A percentile compares a stretch with the other conserved stretches of the same genome.
Evolutionary conservation across 2,113 vertebrate species (phyloP).

Genomic region (Felis catus): F.catus_Fca126_mat1.0 CM031420.1:34323001-34323500

Average conservation of each 20-base stretch:
- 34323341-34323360: background rate
- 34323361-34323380: background rate
- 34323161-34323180: background rate
- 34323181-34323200: background rate
- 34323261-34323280: background rate
- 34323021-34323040: background rate
- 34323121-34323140: background rate
- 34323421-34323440: background rate
- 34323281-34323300: background rate
- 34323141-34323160: conserved; percentile 1
- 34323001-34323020: background rate
- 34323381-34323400: background rate
- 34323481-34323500: too few species aligned
- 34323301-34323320: background rate
- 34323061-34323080: background rate
- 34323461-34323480: too few species aligned
- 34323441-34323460: too few species aligned
- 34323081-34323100: background rate
- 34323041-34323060: background rate
- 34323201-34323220: conserved; percentile 10
- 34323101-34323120: background rate
- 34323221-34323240: background rate
- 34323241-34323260: background rate
- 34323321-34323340: background rate
- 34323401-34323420: conserved; percentile 1